Evolutionary conservation across 2,888 invertebrate species (phyloP).

Genomic region (Eretmocerus hayati): DNA sequence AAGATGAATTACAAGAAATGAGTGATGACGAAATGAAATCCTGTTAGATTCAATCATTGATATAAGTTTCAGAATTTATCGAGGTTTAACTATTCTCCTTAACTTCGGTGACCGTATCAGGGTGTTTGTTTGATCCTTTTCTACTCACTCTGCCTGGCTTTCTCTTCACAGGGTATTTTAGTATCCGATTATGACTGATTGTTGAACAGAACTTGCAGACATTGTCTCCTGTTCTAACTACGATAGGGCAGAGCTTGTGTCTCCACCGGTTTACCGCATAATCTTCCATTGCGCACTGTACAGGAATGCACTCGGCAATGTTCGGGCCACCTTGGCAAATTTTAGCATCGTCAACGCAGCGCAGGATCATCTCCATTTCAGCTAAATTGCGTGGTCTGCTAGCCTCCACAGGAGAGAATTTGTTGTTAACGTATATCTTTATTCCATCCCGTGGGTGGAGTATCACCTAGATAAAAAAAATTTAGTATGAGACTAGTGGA

Average conservation of each 20-base stretch:
- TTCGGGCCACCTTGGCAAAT: constrained; percentile 15
- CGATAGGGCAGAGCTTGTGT: constrained; percentile 18
- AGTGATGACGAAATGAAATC: too few relatives aligned
- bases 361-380: constrained; percentile 16
- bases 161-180: constrained; percentile 17
- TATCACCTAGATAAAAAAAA: constrained; percentile 9
- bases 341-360: constrained; percentile 8
- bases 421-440: constrained; percentile 19
- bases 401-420: constrained; percentile 18
- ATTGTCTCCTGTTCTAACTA: background rate
- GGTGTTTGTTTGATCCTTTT: too few relatives aligned
- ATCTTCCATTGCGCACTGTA: constrained; percentile 17
- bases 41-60: too few relatives aligned
- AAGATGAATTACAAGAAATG: too few relatives aligned
- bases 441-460: constrained; percentile 17
- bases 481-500: too few relatives aligned
- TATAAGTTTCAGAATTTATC: too few relatives aligned
- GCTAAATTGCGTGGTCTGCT: constrained; percentile 9
- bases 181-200: constrained; percentile 13
- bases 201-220: constrained; percentile 17
- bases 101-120: too few relatives aligned
- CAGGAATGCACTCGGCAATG: constrained; percentile 13
- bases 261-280: constrained; percentile 16
- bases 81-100: too few relatives aligned
- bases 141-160: too few relatives aligned